Conservation (phyloP, 2,888 invertebrate species). For the Seira musarum region DNA sequence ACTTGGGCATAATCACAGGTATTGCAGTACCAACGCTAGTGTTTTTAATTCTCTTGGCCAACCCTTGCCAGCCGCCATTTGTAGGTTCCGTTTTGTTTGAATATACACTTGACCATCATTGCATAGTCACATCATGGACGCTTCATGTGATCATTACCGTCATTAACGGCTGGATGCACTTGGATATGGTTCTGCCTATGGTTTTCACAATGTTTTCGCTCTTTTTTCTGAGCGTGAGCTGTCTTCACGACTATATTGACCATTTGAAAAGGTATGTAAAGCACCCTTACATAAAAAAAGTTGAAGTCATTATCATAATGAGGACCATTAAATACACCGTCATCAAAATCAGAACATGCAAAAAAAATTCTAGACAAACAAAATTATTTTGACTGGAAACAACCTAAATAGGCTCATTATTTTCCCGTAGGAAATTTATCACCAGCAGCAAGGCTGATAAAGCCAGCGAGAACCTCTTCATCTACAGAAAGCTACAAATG, state of each 20-base stretch:
- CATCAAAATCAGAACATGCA: no score
- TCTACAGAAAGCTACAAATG: constrained; percentile 45
- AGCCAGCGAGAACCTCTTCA: constrained; percentile 19
- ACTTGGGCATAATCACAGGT: constrained; percentile 42
- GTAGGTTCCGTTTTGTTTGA: constrained; percentile 45
- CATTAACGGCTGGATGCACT: constrained; percentile 48
- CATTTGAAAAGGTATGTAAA: constrained; percentile 25
- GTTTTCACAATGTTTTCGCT: constrained; percentile 51
- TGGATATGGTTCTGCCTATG: constrained; percentile 55
- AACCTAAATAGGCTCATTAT: no score
- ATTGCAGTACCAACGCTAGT: constrained; percentile 38
- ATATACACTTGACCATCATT: constrained; percentile 28
- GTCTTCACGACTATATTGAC: constrained; percentile 50
- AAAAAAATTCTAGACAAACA: no score
- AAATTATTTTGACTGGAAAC: no score
- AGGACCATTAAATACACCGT: no score
- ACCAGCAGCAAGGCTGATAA: no score
- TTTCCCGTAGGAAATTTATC: no score
- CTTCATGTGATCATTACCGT: constrained; percentile 29
- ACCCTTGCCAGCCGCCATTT: constrained; percentile 52
- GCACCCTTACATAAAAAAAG: no score
- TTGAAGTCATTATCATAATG: no score
- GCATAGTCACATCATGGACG: constrained; percentile 27
- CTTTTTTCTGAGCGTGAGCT: constrained; percentile 49
- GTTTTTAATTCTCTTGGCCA: constrained; percentile 48